These are phyloP conservation scores for Rhyzopertha dominica DNA, from an alignment of 1,140 invertebrate species.

Conservation along the genomic window DNA sequence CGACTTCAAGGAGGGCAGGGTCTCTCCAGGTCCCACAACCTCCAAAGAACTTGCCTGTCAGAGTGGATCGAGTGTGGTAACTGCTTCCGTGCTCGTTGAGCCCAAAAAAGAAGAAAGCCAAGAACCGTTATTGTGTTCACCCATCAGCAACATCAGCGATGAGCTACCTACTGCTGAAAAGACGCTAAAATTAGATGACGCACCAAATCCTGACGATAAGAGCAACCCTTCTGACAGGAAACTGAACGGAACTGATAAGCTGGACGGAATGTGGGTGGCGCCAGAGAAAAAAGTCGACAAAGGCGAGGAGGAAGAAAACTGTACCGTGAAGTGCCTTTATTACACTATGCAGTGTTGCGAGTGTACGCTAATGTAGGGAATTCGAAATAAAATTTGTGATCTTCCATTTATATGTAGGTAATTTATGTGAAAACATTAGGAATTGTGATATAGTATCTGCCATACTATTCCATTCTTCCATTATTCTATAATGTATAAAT, in stretches of 20 bases:
- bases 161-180: slow-evolving; percentile 14
- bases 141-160: slow-evolving; percentile 20
- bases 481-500: too few relatives aligned
- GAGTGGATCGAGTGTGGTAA: slow-evolving; percentile 13
- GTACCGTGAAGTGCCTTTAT: slow-evolving; percentile 35
- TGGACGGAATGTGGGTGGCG: slow-evolving; percentile 27
- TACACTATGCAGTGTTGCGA: slow-evolving; percentile 38
- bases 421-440: too few relatives aligned
- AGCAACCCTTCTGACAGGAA: slow-evolving; percentile 21
- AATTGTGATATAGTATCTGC: too few relatives aligned
- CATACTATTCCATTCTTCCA: too few relatives aligned
- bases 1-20: slow-evolving; percentile 15
- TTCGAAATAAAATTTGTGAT: neutral
- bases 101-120: slow-evolving; percentile 19
- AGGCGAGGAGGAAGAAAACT: slow-evolving; percentile 29
- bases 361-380: slow-evolving; percentile 33
- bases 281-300: slow-evolving; percentile 20
- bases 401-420: neutral
- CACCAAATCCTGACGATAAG: slow-evolving; percentile 13
- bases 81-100: slow-evolving; percentile 21
- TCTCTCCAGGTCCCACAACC: slow-evolving; percentile 24
- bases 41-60: slow-evolving; percentile 21
- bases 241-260: slow-evolving; percentile 17
- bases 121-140: slow-evolving; percentile 9
- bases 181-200: slow-evolving; percentile 10